Conservation (phyloP, 2,888 invertebrate genomes). For the Eurytoma adleriae region DNA sequence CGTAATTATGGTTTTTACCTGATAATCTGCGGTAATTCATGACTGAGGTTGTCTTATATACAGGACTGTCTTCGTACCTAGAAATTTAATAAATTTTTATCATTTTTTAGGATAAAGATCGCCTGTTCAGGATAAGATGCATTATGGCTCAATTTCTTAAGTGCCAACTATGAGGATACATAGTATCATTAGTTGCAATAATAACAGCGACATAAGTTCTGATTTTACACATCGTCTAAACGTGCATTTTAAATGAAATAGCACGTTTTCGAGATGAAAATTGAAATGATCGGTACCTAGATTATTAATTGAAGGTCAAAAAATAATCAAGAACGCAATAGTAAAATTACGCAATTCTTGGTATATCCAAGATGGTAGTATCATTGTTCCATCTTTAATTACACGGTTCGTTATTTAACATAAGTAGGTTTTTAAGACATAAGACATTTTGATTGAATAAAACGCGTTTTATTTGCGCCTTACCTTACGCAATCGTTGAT, state of each 20-base stretch:
- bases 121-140: no score
- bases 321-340: background rate
- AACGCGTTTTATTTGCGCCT: slow-evolving; percentile 14
- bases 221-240: no score
- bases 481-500: background rate
- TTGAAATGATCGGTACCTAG: background rate
- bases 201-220: no score
- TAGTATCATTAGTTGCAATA: no score
- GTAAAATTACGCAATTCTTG: slow-evolving; percentile 10
- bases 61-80: slow-evolving; percentile 67
- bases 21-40: slow-evolving; percentile 59
- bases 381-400: background rate
- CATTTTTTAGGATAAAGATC: no score
- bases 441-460: background rate
- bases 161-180: no score
- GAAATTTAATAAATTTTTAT: slow-evolving; percentile 23
- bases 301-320: background rate
- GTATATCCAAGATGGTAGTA: background rate
- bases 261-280: no score
- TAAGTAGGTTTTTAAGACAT: background rate
- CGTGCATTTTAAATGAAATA: no score
- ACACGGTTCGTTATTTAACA: background rate
- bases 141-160: no score
- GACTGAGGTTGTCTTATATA: slow-evolving; percentile 63
- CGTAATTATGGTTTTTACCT: slow-evolving; percentile 54